Conservation (phyloP, 2,113 vertebrate genomes). For the Barbus barbus region DNA sequence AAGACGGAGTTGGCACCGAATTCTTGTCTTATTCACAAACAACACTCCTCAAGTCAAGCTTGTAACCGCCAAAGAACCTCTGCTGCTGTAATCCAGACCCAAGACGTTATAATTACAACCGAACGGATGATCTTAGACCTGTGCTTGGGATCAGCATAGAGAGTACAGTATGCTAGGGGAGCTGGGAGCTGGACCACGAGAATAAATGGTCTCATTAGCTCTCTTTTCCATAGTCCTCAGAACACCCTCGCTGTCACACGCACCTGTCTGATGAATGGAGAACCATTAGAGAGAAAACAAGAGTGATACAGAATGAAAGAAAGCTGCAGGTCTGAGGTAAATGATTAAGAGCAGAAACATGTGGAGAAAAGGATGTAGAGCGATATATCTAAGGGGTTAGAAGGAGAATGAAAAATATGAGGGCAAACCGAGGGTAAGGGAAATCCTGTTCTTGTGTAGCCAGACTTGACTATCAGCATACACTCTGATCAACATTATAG, state of each 20-base stretch:
- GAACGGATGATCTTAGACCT: slow-evolving; percentile 21
- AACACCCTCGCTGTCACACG: slow-evolving; percentile 3
- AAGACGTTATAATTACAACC: not conserved
- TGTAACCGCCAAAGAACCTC: slow-evolving; percentile 18
- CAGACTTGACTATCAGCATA: not conserved
- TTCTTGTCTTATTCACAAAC: not conserved
- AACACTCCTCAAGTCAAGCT: slow-evolving; percentile 7
- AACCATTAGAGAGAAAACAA: slow-evolving; percentile 16
- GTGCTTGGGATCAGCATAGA: not conserved
- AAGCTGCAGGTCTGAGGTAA: not conserved
- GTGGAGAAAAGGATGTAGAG: not conserved
- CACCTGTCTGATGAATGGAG: slow-evolving; percentile 32
- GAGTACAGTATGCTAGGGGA: slow-evolving; percentile 24
- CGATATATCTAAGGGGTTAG: not conserved
- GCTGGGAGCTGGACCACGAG: slow-evolving; percentile 15
- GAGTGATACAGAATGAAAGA: not conserved
- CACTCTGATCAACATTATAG: slow-evolving; percentile 17
- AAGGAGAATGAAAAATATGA: not conserved
- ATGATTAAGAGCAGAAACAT: not conserved
- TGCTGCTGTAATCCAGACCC: slow-evolving; percentile 6
- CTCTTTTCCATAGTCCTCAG: not conserved
- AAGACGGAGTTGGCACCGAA: not conserved
- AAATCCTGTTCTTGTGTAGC: slow-evolving; percentile 23
- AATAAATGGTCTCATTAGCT: slow-evolving; percentile 42
- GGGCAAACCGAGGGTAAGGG: not conserved